Evolutionary conservation across 1,140 invertebrate species (phyloP), one percentile per base, ranked within the genome.

Genomic region (Drosophila nigrodunni): DNA sequence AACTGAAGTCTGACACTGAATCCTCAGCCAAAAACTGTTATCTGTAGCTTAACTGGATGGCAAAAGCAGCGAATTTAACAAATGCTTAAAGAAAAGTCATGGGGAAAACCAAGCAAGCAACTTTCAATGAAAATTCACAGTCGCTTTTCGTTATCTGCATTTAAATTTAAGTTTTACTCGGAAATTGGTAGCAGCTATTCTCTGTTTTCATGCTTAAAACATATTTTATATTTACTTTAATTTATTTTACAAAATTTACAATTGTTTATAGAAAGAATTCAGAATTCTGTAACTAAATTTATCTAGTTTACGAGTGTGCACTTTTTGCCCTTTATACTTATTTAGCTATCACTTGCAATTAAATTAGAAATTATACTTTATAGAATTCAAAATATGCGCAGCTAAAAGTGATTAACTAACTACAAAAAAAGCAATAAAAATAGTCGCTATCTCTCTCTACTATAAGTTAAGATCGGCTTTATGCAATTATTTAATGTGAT

Each of bases 401-500:
- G 6, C 25, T 30, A 7, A 52, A 34, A 35, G 50, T 52, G 50
- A 52, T 52, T 52, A 30, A 30, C 25, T 11, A 30, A 35, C 25
- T 13, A 52, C 10, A 15, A 10, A 41, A 25, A 57, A n/a, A 11
- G 46, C 15, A 9, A 61, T 21, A 35, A 57, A n/a, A 39, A 41
- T 18, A 39, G 60, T 41, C 44, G 64, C 55, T 73, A 60, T 62
- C 25, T 47, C 3, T 39, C 37, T 11, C 4, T 11, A 11, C 39
- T 10, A 11, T 11, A n/a, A 11, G 30, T 81, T 69, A 69, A 52
- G 54, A 59, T 74, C 68, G 18, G 64, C 70, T 62, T 47, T 70
- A 21, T 39, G 11, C 4, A 61, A 61, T 74, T 69, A 10, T 55
- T 74, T 62, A 55, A 87, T 88, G 83, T 87, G 83, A 87, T 87